A percentile compares a stretch with the other conserved stretches of the same genome.
These are phyloP conservation scores for Riptortus pedestris DNA, from an alignment of 1,140 invertebrate genomes.

Conservation along the genomic window DNA sequence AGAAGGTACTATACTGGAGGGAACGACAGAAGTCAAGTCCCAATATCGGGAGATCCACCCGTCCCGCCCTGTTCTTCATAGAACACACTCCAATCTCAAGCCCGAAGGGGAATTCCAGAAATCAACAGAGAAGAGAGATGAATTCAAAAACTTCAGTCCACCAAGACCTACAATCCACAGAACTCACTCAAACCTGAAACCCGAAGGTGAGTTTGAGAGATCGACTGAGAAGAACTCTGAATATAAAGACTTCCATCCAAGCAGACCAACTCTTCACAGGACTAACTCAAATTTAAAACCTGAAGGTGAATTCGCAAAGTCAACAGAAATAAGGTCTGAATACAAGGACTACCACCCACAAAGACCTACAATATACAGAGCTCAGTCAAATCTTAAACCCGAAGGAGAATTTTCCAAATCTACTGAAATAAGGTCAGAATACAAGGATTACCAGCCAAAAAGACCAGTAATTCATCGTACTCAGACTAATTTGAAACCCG, in stretches of 20 bases:
- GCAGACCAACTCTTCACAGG: slow-evolving; percentile 20
- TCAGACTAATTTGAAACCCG: slow-evolving; percentile 22
- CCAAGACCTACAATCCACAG: slow-evolving; percentile 24
- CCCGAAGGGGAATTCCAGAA: slow-evolving; percentile 22
- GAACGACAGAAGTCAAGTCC: slow-evolving; percentile 21
- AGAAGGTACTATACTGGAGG: slow-evolving; percentile 23
- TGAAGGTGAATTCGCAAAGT: slow-evolving; percentile 27
- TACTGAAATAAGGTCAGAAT: slow-evolving; percentile 25
- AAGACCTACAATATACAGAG: slow-evolving; percentile 20
- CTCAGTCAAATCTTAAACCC: slow-evolving; percentile 23
- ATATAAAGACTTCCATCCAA: slow-evolving; percentile 26
- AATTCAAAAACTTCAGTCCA: slow-evolving; percentile 21
- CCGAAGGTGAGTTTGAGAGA: slow-evolving; percentile 27
- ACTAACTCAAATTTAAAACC: slow-evolving; percentile 28
- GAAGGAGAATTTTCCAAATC: slow-evolving; percentile 29
- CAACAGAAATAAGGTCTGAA: slow-evolving; percentile 23
- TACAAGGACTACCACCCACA: slow-evolving; percentile 24
- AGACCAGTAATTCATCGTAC: slow-evolving; percentile 23
- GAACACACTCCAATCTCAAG: slow-evolving; percentile 19
- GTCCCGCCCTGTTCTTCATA: slow-evolving; percentile 14
- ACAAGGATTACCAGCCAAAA: slow-evolving; percentile 28
- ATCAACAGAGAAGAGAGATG: slow-evolving; percentile 7
- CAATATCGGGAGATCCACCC: slow-evolving; percentile 26
- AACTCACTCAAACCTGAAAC: slow-evolving; percentile 22
- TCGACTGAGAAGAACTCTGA: slow-evolving; percentile 22